Evolutionary conservation across 2,797 vertebrate species (phyloP).

Genomic region (Lagocephalus sceleratus): DNA sequence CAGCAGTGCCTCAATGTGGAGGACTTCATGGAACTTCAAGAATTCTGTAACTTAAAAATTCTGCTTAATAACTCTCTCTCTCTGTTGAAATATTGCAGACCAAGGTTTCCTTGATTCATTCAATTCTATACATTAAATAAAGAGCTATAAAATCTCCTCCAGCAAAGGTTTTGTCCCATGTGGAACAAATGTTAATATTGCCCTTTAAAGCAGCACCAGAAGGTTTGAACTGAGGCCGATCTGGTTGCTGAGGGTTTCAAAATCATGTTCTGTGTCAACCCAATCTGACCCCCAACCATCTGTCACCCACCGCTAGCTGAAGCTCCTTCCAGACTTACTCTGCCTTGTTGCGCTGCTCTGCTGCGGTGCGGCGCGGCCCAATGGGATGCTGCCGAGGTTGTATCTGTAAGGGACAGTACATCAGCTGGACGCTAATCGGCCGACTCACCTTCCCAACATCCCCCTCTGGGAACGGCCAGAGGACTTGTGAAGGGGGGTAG

Average conservation of each 20-base stretch:
- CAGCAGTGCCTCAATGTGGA: no score
- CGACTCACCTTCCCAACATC: slow-evolving; percentile 69
- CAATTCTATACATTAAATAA: not conserved
- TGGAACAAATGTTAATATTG: not conserved
- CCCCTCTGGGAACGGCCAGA: slow-evolving; percentile 55
- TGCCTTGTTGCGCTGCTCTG: slow-evolving; percentile 25
- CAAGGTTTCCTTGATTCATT: no score
- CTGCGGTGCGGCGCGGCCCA: slow-evolving; percentile 10
- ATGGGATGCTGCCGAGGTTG: slow-evolving; percentile 51
- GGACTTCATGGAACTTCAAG: no score
- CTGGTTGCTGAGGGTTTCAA: slow-evolving; percentile 1
- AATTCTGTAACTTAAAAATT: no score
- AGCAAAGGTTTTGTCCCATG: not conserved
- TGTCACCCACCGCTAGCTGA: slow-evolving; percentile 15
- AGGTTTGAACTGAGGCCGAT: not conserved
- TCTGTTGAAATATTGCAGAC: no score
- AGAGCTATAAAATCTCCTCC: not conserved
- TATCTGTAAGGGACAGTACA: slow-evolving; percentile 60
- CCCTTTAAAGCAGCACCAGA: not conserved
- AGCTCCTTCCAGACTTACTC: slow-evolving; percentile 20
- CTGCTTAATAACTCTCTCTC: no score
- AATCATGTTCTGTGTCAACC: not conserved
- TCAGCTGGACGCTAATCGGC: slow-evolving; percentile 70
- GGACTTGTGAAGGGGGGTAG: slow-evolving; percentile 52
- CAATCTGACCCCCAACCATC: slow-evolving; percentile 4